Evolutionary conservation across 2,797 vertebrate species (phyloP), one percentile per base, ranked within the genome.

Genomic region (Adrianichthys oophorus): DNA sequence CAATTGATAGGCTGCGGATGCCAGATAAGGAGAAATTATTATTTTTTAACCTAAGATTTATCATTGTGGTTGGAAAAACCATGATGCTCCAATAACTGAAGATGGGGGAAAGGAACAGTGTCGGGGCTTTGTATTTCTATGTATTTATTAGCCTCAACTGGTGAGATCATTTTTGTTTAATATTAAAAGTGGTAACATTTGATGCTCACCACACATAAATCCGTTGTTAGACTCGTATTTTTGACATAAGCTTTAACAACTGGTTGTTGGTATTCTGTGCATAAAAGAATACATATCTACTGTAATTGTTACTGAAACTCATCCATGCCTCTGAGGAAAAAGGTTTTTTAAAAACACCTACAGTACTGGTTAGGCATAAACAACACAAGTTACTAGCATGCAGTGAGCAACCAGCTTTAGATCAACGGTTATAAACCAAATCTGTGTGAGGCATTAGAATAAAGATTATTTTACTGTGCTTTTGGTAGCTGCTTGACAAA

Each of bases 51-150:
- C 48, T 82, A 68, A 65, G 56, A 80, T 77, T 74, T 71, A 72
- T 83, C 48, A 52, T 64, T 62, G 59, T 42, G 57, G 83, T 80
- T 59, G 72, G 42, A 56, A 67, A 69, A 51, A 64, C 71, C 29
- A 37, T 46, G 48, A 52, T 45, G 18, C 47, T 57, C 55, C 67
- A 52, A 73, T 67, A 79, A 62, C 53, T 64, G 61, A 51, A 63
- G 41, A 65, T 64, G 19, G 19, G 23, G 76, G 82, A 89, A 83
- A 80, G 71, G 76, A 77, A 85, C 70, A 52, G 64, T 86, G 82
- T 74, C 67, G 67, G 82, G 56, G 46, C 23, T 52, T 64, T 54
- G 63, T 69, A 83, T 87, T 88, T 82, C 74, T 89, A 89, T 88
- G 65, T 75, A 87, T 85, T n/a, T 75, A 21, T 21, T 21, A 3